Conservation (phyloP, 2,113 vertebrate species). For the Dissostichus mawsoni region DNA sequence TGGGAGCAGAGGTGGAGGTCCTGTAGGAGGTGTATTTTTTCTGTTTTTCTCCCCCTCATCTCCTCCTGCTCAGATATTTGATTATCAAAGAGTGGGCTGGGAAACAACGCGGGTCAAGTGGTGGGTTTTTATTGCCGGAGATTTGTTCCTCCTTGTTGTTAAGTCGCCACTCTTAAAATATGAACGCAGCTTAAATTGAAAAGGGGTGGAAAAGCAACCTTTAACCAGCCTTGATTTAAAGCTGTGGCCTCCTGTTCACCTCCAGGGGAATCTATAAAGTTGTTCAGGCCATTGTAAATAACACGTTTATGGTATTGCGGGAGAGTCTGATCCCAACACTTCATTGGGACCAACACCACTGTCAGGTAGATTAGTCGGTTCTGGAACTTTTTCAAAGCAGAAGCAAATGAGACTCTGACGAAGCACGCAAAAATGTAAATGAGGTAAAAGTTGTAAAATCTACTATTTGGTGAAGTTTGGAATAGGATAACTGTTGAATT, state of each 20-base stretch:
- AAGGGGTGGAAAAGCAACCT: constrained; percentile 44
- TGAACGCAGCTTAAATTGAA: constrained; percentile 47
- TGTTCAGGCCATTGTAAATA: constrained; percentile 77
- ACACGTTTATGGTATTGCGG: constrained; percentile 67
- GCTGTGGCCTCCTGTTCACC: constrained; percentile 71
- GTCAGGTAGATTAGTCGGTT: constrained; percentile 49
- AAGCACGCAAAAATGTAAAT: constrained; percentile 74
- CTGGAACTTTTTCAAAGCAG: constrained; percentile 21
- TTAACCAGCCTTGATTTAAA: constrained; percentile 74
- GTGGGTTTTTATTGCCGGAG: constrained; percentile 51
- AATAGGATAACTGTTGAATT: constrained; percentile 63
- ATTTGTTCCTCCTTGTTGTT: constrained; percentile 65
- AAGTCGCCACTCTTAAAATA: constrained; percentile 67
- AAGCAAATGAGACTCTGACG: constrained; percentile 64
- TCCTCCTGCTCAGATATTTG: constrained; percentile 58
- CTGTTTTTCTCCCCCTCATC: not conserved
- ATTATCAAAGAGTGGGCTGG: constrained; percentile 54
- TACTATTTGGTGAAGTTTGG: constrained; percentile 56
- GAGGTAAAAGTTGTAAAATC: constrained; percentile 63
- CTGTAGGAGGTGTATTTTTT: constrained; percentile 60
- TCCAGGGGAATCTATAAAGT: constrained; percentile 74
- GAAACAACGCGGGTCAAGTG: constrained; percentile 48
- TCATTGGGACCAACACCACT: constrained; percentile 57
- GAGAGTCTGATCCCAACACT: constrained; percentile 66
- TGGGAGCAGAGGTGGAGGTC: constrained; percentile 77